Base-by-base conservation (phyloP, 2,113 vertebrate species). In the Channa maculata region DNA sequence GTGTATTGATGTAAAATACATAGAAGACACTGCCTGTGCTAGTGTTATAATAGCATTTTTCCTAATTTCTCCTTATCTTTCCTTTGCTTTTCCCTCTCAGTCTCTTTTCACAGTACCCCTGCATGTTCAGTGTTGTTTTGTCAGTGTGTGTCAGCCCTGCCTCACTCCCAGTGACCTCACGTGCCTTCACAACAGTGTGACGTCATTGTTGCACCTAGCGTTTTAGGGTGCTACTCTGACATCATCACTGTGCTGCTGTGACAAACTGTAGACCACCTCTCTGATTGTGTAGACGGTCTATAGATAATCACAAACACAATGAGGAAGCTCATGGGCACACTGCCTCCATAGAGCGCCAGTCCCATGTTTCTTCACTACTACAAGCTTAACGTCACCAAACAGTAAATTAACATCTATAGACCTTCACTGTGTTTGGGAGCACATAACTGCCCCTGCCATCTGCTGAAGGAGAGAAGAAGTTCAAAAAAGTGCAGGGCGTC, bases 71-170 rank as follows among this genome's bases (percentile, higher is more conserved):
- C 63, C 59, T 74, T 61, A 59, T 57, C 49, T 70, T 66, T 75
- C 66, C 83, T 85, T 81, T 81, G 72, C 83, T 80, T 77, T 67
- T 63, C 57, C 59, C 15, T 60, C 49, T 49, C 75, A 55, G 78
- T 68, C 80, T 77, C 70, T 85, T 77, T 60, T 86, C 24, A 24
- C 24, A 24, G 24, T 77, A 36, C 75, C 74, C 80, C 85, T 86
- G 93, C 93, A 94, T 93, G 91, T 69, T 80, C 43, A 70, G 65
- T 85, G 84, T 91, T 49, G 86, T 82, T 71, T 45, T 59, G 68
- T 84, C 71, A 63, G 58, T 79, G 46, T 66, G 71, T 82, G 84
- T 86, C 11, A 72, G 57, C 73, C 58, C 48, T 0, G 15, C 77
- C 45, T 61, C 6, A 2, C 65, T 67, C 75, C 55, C 53, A 10